phyloP scores from a whole-genome alignment of 2,113 vertebrate genomes.

The Ibidorhyncha struthersii region DNA sequence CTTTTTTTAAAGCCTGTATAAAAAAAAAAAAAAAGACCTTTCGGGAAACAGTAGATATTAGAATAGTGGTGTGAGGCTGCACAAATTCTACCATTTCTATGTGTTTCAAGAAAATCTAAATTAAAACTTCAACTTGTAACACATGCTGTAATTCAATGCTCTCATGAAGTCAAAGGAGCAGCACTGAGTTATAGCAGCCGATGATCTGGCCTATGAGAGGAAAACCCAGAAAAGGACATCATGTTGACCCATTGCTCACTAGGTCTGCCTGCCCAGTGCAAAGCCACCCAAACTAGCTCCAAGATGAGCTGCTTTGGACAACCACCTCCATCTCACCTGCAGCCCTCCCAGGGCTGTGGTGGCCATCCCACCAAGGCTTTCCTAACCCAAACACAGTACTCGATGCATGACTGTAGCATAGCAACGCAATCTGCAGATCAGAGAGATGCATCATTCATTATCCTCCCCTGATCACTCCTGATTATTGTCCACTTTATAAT shows the following conservation, averaged over 20 bases:
- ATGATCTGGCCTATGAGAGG: not conserved
- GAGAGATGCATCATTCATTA: not conserved
- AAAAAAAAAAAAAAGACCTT: not conserved
- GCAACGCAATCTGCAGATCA: not conserved
- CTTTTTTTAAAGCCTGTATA: not conserved
- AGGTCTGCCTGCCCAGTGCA: not conserved
- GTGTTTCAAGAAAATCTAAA: not conserved
- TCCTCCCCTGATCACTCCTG: not conserved
- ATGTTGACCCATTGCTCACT: not conserved
- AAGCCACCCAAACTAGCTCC: not conserved
- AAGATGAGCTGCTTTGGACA: not conserved
- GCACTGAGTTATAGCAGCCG: rapidly evolving
- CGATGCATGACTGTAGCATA: too few relatives aligned
- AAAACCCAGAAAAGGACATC: not conserved
- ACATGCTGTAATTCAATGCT: not conserved
- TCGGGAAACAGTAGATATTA: not conserved
- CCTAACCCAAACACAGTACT: not conserved
- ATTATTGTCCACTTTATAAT: not conserved
- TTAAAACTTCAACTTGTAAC: not conserved
- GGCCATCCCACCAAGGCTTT: not conserved
- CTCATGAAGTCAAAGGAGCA: not conserved
- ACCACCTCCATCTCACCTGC: not conserved
- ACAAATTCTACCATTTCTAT: not conserved
- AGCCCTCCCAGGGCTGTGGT: not conserved
- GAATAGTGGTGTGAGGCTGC: not conserved